Conservation (phyloP, 2,888 invertebrate genomes). For the Clanis bilineata region DNA sequence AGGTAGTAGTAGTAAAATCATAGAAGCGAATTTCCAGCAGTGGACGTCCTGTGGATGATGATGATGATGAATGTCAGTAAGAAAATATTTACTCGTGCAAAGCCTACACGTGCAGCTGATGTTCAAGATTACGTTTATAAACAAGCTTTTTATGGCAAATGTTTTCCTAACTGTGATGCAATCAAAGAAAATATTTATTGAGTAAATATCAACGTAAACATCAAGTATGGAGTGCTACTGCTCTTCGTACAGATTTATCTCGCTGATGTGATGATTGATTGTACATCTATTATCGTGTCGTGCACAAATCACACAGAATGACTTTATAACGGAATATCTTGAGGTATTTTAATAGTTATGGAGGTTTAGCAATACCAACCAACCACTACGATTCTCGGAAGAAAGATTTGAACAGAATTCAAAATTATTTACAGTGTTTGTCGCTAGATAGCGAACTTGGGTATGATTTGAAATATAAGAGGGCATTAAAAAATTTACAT, state of each 20-base stretch:
- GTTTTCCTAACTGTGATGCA: not conserved
- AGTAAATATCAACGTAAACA: not conserved
- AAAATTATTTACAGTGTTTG: not conserved
- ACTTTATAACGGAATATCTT: not conserved
- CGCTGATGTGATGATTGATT: not conserved
- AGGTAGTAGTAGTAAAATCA: no score
- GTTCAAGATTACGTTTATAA: no score
- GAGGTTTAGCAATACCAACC: no score
- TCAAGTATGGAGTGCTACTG: conserved; percentile 5
- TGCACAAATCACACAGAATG: conserved; percentile 1
- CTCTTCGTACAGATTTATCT: conserved; percentile 1
- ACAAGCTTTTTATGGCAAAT: no score
- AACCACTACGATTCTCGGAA: not conserved
- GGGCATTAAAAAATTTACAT: no score
- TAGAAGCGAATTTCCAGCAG: no score
- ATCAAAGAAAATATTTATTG: not conserved
- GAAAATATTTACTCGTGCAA: no score
- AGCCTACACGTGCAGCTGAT: no score
- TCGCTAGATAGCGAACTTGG: not conserved
- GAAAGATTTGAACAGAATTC: not conserved
- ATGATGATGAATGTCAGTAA: no score
- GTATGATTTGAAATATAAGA: not conserved
- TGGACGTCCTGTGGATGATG: no score
- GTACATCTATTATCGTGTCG: not conserved
- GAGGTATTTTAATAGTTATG: conserved; percentile 7